Percentiles rank a stretch among this genome's conserved stretches.
Evolutionary conservation across 2,113 vertebrate species (phyloP).

Genomic region (Lepus europaeus): DNA sequence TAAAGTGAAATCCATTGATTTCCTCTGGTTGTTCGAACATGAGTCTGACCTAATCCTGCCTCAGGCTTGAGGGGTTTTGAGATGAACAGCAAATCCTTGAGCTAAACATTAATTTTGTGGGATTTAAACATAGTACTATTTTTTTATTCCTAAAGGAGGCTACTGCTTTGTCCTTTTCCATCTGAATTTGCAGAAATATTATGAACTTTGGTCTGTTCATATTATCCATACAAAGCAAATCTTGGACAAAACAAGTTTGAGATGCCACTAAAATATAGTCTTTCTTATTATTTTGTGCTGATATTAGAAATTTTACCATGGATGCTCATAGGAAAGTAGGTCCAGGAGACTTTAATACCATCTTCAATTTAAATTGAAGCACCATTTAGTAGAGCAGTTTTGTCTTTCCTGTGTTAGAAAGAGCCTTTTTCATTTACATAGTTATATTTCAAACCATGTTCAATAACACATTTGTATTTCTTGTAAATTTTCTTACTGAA

Average conservation of each 20-base stretch:
- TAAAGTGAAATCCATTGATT: constrained; percentile 93
- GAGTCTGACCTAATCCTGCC: constrained; percentile 90
- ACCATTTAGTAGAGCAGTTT: neutral
- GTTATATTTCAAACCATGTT: constrained; percentile 61
- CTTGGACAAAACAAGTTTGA: constrained; percentile 68
- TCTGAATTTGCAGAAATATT: constrained; percentile 76
- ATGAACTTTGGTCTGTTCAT: constrained; percentile 77
- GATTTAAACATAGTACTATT: constrained; percentile 84
- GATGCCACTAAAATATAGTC: constrained; percentile 61
- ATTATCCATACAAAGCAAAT: constrained; percentile 68
- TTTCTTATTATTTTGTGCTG: constrained; percentile 63
- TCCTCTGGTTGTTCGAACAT: constrained; percentile 91
- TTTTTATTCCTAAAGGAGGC: constrained; percentile 79
- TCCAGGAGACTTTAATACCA: neutral
- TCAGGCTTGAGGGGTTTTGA: constrained; percentile 85
- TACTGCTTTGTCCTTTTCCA: constrained; percentile 79
- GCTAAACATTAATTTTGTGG: constrained; percentile 91
- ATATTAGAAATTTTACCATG: constrained; percentile 44
- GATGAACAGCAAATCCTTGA: constrained; percentile 90
- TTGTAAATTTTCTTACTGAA: constrained; percentile 74
- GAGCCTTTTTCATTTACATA: constrained; percentile 64
- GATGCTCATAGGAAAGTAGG: neutral
- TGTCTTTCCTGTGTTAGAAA: neutral
- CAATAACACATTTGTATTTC: constrained; percentile 72
- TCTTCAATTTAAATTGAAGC: constrained; percentile 40